phyloP scores from a whole-genome alignment of 2,888 invertebrate genomes.

The Seira ritae region DNA sequence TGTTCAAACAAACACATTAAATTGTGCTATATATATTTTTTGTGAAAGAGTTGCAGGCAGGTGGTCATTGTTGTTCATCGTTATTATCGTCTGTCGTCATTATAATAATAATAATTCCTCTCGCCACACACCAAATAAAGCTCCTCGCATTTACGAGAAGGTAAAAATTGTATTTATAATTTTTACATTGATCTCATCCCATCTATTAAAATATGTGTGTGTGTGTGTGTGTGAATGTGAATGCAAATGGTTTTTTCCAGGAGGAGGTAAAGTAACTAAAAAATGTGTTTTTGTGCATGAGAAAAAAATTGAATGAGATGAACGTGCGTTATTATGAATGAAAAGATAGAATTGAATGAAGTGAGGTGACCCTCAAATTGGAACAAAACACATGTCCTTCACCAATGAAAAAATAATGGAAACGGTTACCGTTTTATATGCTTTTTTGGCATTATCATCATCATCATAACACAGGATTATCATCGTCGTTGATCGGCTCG shows the following conservation, averaged over 20 bases:
- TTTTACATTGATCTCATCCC: slow-evolving; percentile 25
- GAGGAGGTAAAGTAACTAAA: no score
- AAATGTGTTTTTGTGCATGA: no score
- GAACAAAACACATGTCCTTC: slow-evolving; percentile 58
- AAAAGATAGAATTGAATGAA: slow-evolving; percentile 27
- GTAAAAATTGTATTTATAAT: slow-evolving; percentile 55
- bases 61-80: slow-evolving; percentile 68
- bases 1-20: slow-evolving; percentile 69
- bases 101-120: slow-evolving; percentile 55
- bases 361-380: slow-evolving; percentile 58
- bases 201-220: neutral
- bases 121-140: slow-evolving; percentile 42
- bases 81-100: slow-evolving; percentile 47
- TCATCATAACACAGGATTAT: slow-evolving; percentile 13
- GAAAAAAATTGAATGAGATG: neutral
- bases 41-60: slow-evolving; percentile 54
- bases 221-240: neutral
- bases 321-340: slow-evolving; percentile 51
- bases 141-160: no score
- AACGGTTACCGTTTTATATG: slow-evolving; percentile 49
- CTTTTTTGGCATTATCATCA: slow-evolving; percentile 30
- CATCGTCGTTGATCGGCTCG: no score
- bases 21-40: slow-evolving; percentile 22
- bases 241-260: no score
- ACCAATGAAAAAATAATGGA: slow-evolving; percentile 37